Conservation (phyloP, 2,113 vertebrate species). For the Alligator mississippiensis region DNA sequence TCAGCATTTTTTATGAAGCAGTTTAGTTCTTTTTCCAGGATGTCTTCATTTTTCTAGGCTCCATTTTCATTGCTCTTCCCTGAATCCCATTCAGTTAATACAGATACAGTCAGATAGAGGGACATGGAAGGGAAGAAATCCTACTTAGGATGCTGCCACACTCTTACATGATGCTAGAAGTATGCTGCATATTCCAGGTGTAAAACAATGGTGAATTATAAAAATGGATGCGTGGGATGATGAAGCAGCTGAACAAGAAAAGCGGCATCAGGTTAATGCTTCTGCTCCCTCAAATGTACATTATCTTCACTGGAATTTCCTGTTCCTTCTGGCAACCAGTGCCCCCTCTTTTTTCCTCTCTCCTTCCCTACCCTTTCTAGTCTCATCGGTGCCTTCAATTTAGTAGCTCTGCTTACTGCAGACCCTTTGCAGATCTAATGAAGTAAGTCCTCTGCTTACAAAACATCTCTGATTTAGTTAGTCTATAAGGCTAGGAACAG, state of each 20-base stretch:
- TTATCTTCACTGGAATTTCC: background rate
- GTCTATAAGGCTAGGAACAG: too few relatives aligned
- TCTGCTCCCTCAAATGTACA: background rate
- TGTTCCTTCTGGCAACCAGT: rapidly evolving
- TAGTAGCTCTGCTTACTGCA: too few relatives aligned
- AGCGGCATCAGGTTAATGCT: background rate
- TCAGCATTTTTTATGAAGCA: background rate
- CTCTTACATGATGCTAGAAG: background rate
- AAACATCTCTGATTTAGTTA: too few relatives aligned
- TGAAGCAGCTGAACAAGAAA: background rate
- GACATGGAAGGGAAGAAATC: background rate
- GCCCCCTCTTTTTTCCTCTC: background rate
- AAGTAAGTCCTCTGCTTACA: too few relatives aligned
- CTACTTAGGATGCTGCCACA: background rate
- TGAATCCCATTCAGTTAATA: background rate
- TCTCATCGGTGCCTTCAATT: too few relatives aligned
- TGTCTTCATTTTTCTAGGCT: background rate
- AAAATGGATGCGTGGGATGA: background rate
- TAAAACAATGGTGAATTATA: background rate
- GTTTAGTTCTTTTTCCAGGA: background rate
- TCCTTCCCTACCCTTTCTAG: too few relatives aligned
- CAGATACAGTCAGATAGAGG: background rate
- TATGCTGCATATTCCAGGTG: background rate
- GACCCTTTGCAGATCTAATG: too few relatives aligned
- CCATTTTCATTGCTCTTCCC: background rate